Evolutionary conservation across 2,797 vertebrate genomes (phyloP).

Genomic region (Phataginus tricuspis): DNA sequence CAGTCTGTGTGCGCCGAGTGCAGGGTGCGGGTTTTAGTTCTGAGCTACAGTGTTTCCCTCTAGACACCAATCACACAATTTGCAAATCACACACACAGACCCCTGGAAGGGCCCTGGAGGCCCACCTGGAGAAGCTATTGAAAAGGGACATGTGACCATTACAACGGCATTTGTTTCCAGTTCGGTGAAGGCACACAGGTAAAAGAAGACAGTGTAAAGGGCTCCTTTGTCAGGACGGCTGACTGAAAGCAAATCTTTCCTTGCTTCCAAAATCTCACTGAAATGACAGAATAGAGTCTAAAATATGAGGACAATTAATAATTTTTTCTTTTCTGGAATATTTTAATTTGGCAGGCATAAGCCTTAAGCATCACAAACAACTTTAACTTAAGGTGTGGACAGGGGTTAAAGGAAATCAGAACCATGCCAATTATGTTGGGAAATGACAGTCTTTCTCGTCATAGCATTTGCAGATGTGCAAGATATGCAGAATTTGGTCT

Average conservation of each 20-base stretch:
- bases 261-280: not conserved
- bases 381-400: not conserved
- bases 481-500: not conserved
- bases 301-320: not conserved
- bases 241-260: not conserved
- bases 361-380: not conserved
- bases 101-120: not conserved
- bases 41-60: not conserved
- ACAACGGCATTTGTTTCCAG: not conserved
- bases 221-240: not conserved
- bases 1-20: accelerated
- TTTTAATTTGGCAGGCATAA: not conserved
- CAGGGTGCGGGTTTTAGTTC: not conserved
- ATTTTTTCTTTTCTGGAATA: not conserved
- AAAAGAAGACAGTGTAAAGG: not conserved
- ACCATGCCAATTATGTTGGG: not conserved
- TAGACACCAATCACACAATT: not conserved
- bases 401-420: not conserved
- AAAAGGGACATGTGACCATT: not conserved
- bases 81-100: not conserved
- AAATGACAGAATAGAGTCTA: not conserved
- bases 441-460: not conserved
- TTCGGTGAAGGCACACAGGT: not conserved
- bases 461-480: not conserved
- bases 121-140: not conserved